Evolutionary conservation across 2,113 vertebrate species (phyloP).

Genomic region (Ophthalmolycus amberensis): DNA sequence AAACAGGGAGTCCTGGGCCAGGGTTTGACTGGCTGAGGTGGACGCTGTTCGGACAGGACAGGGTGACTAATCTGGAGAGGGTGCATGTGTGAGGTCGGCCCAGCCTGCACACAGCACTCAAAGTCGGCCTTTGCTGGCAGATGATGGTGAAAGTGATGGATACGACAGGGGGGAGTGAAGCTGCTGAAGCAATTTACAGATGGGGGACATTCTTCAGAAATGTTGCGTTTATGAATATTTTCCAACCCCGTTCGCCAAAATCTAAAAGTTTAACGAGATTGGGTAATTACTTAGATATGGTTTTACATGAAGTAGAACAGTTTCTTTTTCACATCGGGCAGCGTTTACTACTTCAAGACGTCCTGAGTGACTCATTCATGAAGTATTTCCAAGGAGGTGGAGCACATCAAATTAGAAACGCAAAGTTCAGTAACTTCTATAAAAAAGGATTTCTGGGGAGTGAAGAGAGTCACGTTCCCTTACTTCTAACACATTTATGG

Average conservation of each 20-base stretch:
- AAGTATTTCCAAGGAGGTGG: conserved; percentile 25
- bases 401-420: not conserved
- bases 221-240: conserved; percentile 43
- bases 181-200: conserved; percentile 66
- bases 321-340: not conserved
- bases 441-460: not conserved
- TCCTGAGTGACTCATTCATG: conserved; percentile 20
- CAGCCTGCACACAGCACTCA: conserved; percentile 2
- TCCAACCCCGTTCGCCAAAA: conserved; percentile 30
- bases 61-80: conserved; percentile 21
- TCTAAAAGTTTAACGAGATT: conserved; percentile 13
- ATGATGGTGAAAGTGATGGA: conserved; percentile 58
- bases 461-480: not conserved
- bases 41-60: conserved; percentile 42
- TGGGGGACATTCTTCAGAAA: conserved; percentile 33
- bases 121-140: conserved; percentile 32
- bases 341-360: not conserved
- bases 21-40: conserved; percentile 45
- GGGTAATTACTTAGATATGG: not conserved
- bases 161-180: conserved; percentile 55
- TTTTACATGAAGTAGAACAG: conserved; percentile 9
- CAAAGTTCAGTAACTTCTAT: not conserved
- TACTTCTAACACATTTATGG: not conserved
- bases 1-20: conserved; percentile 65
- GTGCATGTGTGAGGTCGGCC: conserved; percentile 40